A percentile compares a stretch with the other conserved stretches of the same genome.
Evolutionary conservation across 2,888 invertebrate species (phyloP).

Genomic region (Platycheirus albimanus): DNA sequence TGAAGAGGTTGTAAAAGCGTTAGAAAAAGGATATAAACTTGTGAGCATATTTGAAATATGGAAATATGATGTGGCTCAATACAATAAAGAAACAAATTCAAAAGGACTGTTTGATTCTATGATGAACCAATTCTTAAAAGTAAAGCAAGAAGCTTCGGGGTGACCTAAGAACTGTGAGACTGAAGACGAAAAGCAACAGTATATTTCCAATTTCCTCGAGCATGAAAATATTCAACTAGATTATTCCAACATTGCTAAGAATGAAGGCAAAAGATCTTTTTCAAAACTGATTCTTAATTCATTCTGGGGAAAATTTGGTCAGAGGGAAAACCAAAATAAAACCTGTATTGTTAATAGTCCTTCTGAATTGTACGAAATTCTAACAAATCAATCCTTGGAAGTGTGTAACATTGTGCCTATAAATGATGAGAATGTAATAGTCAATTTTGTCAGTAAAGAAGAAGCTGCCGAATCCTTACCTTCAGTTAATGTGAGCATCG

Average conservation of each 20-base stretch:
- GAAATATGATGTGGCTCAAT: too few species aligned
- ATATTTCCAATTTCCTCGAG: constrained; percentile 72
- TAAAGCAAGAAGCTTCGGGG: constrained; percentile 75
- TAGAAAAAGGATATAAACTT: too few species aligned
- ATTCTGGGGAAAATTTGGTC: too few species aligned
- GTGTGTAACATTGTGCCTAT: constrained; percentile 3
- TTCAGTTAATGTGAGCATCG: too few species aligned
- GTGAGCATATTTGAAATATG: too few species aligned
- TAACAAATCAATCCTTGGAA: background rate
- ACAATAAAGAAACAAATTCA: too few species aligned
- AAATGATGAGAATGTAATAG: constrained; percentile 71
- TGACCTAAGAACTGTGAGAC: constrained; percentile 69
- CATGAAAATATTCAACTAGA: constrained; percentile 75
- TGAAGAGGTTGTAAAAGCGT: too few species aligned
- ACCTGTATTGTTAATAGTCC: too few species aligned
- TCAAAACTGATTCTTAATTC: constrained; percentile 73
- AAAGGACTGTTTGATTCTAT: too few species aligned
- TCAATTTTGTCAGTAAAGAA: constrained; percentile 66
- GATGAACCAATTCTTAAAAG: constrained; percentile 76
- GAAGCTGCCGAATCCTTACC: constrained; percentile 39
- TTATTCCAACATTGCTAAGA: constrained; percentile 67
- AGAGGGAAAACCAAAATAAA: too few species aligned
- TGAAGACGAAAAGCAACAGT: constrained; percentile 67
- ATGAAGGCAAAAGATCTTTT: constrained; percentile 75
- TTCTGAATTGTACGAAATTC: too few species aligned